phyloP scores from a whole-genome alignment of 2,113 vertebrate species.

The Centrocercus urophasianus region DNA sequence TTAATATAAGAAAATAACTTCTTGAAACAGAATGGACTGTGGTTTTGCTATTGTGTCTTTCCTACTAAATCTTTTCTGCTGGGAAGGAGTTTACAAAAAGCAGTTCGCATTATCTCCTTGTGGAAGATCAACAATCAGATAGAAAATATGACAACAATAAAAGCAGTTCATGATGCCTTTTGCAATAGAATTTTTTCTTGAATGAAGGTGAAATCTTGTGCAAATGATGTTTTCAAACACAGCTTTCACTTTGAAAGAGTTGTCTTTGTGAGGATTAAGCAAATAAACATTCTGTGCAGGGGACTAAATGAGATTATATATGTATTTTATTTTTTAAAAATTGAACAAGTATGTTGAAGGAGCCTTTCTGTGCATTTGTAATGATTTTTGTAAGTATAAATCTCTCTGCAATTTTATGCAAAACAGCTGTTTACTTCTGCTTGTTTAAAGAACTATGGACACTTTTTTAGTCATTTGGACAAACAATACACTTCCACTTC shows the following conservation, averaged over 20 bases:
- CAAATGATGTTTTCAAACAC: background rate
- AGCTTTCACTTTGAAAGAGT: background rate
- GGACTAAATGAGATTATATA: background rate
- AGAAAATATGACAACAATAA: background rate
- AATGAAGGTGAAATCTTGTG: background rate
- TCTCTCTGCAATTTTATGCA: conserved; percentile 42
- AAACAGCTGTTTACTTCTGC: background rate
- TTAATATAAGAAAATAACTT: background rate
- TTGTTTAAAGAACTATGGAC: background rate
- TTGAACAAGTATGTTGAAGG: background rate
- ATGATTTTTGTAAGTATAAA: conserved; percentile 20
- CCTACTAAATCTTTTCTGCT: background rate
- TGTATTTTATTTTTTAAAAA: background rate
- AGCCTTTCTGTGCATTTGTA: background rate
- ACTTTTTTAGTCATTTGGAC: background rate
- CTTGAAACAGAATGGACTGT: background rate
- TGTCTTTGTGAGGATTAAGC: background rate
- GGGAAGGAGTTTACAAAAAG: background rate
- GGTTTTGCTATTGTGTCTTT: background rate
- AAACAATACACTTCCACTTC: background rate
- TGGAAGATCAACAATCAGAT: background rate
- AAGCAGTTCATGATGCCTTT: background rate
- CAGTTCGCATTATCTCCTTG: background rate
- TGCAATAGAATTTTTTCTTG: background rate
- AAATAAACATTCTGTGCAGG: background rate